phyloP scores from a whole-genome alignment of 2,797 vertebrate species.

The Paramormyrops hopkinsi region DNA sequence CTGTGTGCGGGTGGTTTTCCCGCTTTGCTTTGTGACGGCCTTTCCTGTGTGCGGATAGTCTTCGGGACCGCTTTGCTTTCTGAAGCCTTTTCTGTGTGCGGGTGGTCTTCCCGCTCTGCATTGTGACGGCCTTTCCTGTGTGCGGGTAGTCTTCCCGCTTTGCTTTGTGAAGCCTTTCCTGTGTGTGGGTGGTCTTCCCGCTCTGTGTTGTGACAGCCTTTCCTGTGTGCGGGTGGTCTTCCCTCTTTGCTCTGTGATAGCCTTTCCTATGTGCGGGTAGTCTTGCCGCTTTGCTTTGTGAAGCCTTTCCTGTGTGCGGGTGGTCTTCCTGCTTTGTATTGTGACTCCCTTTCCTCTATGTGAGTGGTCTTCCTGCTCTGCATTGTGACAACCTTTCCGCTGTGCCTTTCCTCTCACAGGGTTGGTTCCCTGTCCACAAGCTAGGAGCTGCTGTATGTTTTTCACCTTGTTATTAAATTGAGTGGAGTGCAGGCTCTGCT shows the following conservation, averaged over 20 bases:
- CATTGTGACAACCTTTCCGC: neutral
- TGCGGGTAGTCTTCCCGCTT: neutral
- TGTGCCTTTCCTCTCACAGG: neutral
- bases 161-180: neutral
- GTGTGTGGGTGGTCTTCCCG: too few species aligned
- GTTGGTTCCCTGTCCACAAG: neutral
- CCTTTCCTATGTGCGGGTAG: too few species aligned
- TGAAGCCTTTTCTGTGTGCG: too few species aligned
- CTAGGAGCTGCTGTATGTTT: neutral
- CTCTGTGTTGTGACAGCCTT: neutral
- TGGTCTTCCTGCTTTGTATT: neutral
- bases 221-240: too few species aligned
- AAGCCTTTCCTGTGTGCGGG: too few species aligned
- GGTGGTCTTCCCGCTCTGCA: too few species aligned
- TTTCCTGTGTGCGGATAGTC: too few species aligned
- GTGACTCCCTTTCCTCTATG: neutral
- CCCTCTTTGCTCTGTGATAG: too few species aligned
- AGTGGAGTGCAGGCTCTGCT: neutral
- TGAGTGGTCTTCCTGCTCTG: neutral
- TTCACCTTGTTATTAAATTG: neutral
- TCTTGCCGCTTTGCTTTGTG: neutral
- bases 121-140: too few species aligned
- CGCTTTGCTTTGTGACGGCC: too few species aligned
- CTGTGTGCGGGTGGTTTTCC: neutral
- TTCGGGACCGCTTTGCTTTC: neutral